These are phyloP conservation scores for Asobara japonica DNA, from an alignment of 1,140 invertebrate genomes.

Conservation along the genomic window DNA sequence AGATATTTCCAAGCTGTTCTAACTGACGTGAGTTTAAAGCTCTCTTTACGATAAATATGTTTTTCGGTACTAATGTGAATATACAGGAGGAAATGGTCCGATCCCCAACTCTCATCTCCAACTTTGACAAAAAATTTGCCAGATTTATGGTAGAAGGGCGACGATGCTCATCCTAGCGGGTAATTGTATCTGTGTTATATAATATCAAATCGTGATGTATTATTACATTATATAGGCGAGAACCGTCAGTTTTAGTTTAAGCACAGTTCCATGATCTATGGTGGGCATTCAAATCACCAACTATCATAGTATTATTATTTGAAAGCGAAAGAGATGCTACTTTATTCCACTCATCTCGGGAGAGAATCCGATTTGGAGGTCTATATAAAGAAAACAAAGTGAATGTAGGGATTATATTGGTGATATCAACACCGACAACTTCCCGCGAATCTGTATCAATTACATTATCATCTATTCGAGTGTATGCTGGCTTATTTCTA, in stretches of 20 bases:
- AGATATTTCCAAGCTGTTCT: conserved; percentile 15
- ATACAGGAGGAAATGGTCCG: conserved; percentile 10
- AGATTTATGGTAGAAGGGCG: conserved; percentile 3
- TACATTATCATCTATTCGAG: background rate
- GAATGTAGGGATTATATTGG: background rate
- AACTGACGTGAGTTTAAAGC: background rate
- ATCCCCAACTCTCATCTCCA: conserved; percentile 4
- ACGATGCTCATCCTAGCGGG: background rate
- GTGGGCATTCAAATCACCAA: conserved; percentile 26
- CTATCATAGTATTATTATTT: background rate
- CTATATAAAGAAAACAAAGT: conserved; percentile 22
- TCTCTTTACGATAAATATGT: background rate
- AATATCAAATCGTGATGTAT: background rate
- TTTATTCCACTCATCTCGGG: conserved; percentile 18
- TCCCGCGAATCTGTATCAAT: background rate
- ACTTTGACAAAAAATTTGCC: background rate
- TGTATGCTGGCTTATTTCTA: background rate
- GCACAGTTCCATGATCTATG: conserved; percentile 8
- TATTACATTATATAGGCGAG: background rate
- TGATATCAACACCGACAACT: conserved; percentile 15
- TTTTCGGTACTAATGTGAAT: background rate
- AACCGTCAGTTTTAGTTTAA: background rate
- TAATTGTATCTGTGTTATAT: background rate
- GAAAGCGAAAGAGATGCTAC: background rate
- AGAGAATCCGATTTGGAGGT: background rate